Conservation (phyloP, 2,797 vertebrate species). For the Channallabes apus region DNA sequence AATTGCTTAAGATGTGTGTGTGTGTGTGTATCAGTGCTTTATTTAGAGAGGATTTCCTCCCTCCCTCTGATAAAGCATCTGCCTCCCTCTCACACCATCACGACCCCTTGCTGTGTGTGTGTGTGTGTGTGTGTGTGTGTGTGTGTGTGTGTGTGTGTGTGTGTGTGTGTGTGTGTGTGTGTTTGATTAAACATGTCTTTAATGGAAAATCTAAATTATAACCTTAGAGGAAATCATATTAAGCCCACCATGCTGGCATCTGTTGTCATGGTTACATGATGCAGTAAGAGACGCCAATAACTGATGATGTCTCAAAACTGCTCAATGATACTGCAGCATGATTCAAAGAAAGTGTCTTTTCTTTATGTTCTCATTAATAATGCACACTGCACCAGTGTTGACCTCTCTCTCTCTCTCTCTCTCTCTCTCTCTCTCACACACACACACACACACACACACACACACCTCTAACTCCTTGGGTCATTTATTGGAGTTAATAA, state of each 20-base stretch:
- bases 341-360: background rate
- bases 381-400: conserved; percentile 6
- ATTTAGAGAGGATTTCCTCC: conserved; percentile 68
- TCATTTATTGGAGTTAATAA: conserved; percentile 1
- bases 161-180: background rate
- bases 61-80: conserved; percentile 78
- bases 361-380: conserved; percentile 25
- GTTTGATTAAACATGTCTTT: background rate
- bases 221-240: background rate
- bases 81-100: conserved; percentile 56
- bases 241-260: background rate
- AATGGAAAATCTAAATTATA: background rate
- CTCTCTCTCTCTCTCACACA: background rate
- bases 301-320: background rate
- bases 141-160: background rate
- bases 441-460: background rate
- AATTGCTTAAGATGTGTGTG: background rate
- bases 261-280: background rate
- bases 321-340: background rate
- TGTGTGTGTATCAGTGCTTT: conserved; percentile 45
- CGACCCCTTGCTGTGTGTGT: conserved; percentile 12
- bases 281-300: background rate
- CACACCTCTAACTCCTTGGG: background rate
- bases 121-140: background rate
- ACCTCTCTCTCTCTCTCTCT: background rate